Base-by-base conservation (phyloP, 2,113 vertebrate species). In the Lates calcarifer region DNA sequence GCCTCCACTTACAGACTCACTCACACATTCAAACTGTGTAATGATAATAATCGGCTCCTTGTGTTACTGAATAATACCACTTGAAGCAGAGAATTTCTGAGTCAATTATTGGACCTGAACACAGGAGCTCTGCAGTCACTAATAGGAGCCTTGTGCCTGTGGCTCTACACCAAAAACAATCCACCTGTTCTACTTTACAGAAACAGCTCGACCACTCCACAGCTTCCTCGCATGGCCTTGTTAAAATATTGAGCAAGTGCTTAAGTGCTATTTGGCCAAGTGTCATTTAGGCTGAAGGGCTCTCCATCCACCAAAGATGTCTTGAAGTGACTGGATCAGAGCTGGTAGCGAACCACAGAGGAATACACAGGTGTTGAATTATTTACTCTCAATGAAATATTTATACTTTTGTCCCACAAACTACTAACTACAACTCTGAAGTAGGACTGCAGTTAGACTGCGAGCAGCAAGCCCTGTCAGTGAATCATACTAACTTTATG, bases 211-310 rank as follows among this genome's bases (percentile, higher is more conserved):
- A 22, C 72, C 89, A 84, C 90, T 90, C 87, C 88, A 86, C 79
- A 45, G 81, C 91, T 87, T 88, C 83, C 88, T 91, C 90, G 87
- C 82, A 58, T 66, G 63, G 85, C 87, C 89, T 92, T 95, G 91
- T 93, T 96, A 93, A 96, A 96, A 95, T 96, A 96, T 95, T 95
- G 92, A 96, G 92, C 91, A 94, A 90, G 93, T 95, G 91, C 95
- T 96, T 95, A 95, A 96, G 95, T 95, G 95, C 94, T 94, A 94
- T 95, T 95, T 95, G 95, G 93, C 93, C 91, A 92, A 95, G 94
- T 95, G 95, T 93, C 92, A 94, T 94, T 95, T 93, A 94, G 91
- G 92, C 92, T 95, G 93, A 95, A 94, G 93, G 92, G 91, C 91
- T 90, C 95, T 95, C 91, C 89, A 93, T 90, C 91, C 90, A 94